Evolutionary conservation across 2,113 vertebrate species (phyloP).

Genomic region (Sminthopsis crassicaudata): DNA sequence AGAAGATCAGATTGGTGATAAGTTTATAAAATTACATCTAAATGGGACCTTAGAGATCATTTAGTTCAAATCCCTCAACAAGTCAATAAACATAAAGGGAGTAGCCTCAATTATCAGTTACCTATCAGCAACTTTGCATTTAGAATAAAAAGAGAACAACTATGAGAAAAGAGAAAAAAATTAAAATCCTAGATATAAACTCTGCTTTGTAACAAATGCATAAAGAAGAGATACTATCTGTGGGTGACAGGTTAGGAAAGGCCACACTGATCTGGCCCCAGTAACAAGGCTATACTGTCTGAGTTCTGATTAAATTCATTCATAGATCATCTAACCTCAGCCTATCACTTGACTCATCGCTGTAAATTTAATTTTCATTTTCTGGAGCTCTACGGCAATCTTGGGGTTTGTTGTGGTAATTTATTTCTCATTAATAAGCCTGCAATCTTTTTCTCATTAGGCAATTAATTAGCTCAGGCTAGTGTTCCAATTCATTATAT

Average conservation of each 20-base stretch:
- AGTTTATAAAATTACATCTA: not conserved
- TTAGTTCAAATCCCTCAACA: not conserved
- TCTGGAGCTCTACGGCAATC: not conserved
- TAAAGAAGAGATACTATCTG: not conserved
- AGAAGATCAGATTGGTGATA: not conserved
- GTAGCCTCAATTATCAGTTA: not conserved
- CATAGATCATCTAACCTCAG: not conserved
- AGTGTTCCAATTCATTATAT: not conserved
- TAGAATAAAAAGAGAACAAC: not conserved
- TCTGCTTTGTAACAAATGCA: no score
- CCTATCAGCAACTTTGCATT: not conserved
- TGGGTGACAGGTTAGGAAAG: not conserved
- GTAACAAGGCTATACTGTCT: no score
- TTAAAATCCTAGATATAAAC: not conserved
- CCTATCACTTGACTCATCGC: not conserved
- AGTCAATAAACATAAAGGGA: not conserved
- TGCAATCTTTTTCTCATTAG: not conserved
- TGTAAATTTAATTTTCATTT: not conserved
- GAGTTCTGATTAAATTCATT: not conserved
- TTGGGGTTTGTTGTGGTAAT: not conserved
- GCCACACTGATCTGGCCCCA: not conserved
- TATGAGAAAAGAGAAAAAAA: not conserved
- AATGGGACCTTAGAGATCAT: not conserved
- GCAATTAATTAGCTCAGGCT: not conserved
- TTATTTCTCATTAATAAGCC: slow-evolving; percentile 1